Evolutionary conservation across 2,888 invertebrate genomes (phyloP), one percentile per base, ranked within the genome.

Genomic region (Mycalesis mineus): DNA sequence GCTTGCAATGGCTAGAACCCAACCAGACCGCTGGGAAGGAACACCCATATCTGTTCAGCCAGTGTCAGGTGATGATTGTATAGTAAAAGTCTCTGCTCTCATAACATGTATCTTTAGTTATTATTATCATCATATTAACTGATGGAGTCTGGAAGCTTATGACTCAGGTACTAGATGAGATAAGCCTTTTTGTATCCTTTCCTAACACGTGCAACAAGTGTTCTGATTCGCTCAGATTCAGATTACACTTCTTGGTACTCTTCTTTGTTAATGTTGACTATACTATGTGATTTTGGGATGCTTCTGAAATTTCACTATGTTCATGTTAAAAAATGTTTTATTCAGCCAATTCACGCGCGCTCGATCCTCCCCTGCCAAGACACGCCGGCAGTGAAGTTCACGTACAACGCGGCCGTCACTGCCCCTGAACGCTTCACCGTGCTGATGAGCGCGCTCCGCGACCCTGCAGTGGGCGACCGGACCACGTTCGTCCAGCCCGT

Each of bases 281-380:
- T n/a, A n/a, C n/a, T n/a, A n/a, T n/a, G n/a, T n/a, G n/a, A n/a
- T n/a, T n/a, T n/a, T n/a, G n/a, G n/a, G n/a, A n/a, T n/a, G n/a
- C n/a, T n/a, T n/a, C n/a, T n/a, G n/a, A n/a, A n/a, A n/a, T n/a
- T n/a, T n/a, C n/a, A n/a, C n/a, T n/a, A n/a, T n/a, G n/a, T n/a
- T 22, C 22, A 22, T 22, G 5, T n/a, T n/a, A 22, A 22, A 5
- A 22, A 22, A 22, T 5, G 5, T 22, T 5, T 40, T 65, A 81
- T 76, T 31, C 75, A 95, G 94, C 94, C 96, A 1, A 97, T 97
- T 65, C 96, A 97, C 85, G 96, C 96, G 0, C 92, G 98, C 44
- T 96, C 97, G 2, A 92, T 98, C 65, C 69, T 97, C 2, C 98
- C 98, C 0, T 98, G 97, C 73, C 98, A 98, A 88, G 97, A 98